A percentile compares a stretch with the other conserved stretches of the same genome.
Conservation (phyloP, 2,888 invertebrate genomes). For the Rotaria sp. region DNA sequence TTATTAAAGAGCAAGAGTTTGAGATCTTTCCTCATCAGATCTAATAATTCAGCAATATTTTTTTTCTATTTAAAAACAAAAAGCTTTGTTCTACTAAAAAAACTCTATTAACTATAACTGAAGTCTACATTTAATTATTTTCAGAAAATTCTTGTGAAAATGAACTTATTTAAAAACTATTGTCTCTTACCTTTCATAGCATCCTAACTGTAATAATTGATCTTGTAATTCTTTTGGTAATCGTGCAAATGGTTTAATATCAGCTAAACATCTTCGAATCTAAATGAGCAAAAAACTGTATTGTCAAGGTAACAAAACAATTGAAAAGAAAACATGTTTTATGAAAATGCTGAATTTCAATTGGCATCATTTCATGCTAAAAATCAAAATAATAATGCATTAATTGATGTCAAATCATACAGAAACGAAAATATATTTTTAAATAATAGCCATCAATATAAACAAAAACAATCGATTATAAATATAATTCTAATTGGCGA, state of each 20-base stretch:
- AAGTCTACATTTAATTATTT: background rate
- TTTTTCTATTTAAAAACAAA: no score
- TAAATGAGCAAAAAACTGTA: background rate
- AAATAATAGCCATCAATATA: no score
- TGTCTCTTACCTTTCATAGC: constrained; percentile 17
- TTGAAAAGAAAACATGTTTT: background rate
- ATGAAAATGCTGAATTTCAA: background rate
- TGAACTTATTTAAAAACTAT: background rate
- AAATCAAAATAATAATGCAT: background rate
- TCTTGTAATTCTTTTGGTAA: background rate
- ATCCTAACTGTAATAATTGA: background rate
- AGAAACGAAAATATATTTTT: background rate
- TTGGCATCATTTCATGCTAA: background rate
- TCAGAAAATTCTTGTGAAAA: background rate
- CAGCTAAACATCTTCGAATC: background rate
- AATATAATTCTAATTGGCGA: background rate
- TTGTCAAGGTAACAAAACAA: background rate
- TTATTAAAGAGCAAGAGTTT: no score
- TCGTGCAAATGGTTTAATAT: constrained; percentile 4
- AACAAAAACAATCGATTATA: background rate
- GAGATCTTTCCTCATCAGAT: no score
- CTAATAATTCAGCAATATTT: no score
- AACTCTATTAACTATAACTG: no score
- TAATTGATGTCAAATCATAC: background rate
- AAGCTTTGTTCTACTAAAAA: no score